These are phyloP conservation scores for Dicrostonyx torquatus DNA, from an alignment of 2,797 vertebrate species.

Conservation along the genomic window DNA sequence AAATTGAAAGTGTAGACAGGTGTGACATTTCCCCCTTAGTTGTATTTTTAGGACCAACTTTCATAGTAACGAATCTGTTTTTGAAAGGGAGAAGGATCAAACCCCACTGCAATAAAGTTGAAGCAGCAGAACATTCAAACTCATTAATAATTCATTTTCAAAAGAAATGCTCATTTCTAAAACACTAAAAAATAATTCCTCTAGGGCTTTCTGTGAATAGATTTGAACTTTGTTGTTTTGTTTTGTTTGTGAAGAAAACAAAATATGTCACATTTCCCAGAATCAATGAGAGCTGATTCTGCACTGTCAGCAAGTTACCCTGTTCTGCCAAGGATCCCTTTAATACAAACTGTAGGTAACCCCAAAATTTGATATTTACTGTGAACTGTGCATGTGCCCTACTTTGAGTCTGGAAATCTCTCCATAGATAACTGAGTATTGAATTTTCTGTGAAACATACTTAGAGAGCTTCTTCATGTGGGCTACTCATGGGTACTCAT, in stretches of 20 bases:
- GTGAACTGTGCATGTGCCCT: not conserved
- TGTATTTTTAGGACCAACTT: constrained; percentile 42
- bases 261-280: not conserved
- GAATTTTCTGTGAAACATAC: not conserved
- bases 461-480: not conserved
- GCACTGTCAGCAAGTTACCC: not conserved
- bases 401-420: constrained; percentile 55
- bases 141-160: constrained; percentile 69
- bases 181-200: constrained; percentile 44
- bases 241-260: constrained; percentile 37
- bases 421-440: constrained; percentile 24
- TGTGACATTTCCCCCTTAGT: not conserved
- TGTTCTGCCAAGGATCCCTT: constrained; percentile 2
- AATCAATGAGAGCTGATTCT: constrained; percentile 48
- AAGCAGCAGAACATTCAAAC: constrained; percentile 5
- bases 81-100: constrained; percentile 22
- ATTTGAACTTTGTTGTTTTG: constrained; percentile 23
- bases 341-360: constrained; percentile 31
- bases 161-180: constrained; percentile 56
- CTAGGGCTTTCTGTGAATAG: constrained; percentile 36
- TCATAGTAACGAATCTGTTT: constrained; percentile 37
- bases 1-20: constrained; percentile 15
- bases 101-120: constrained; percentile 51
- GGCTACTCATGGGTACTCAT: not conserved
- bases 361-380: constrained; percentile 44